Evolutionary conservation across 2,797 vertebrate genomes (phyloP).

Genomic region (Danio albolineatus): DNA sequence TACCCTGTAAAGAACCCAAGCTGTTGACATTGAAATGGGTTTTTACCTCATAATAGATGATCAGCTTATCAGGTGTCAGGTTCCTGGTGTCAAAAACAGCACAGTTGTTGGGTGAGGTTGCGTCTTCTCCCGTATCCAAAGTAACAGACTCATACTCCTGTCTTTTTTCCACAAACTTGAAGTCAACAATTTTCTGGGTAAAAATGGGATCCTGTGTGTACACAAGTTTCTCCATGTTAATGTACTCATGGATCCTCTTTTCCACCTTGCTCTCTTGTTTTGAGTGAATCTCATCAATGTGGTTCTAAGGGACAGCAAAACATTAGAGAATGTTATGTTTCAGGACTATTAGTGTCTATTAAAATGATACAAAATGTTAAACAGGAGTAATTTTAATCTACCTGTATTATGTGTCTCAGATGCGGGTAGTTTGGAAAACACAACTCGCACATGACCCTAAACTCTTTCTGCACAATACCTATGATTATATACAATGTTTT

Average conservation of each 20-base stretch:
- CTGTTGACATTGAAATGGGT: neutral
- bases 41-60: slow-evolving; percentile 60
- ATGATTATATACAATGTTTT: neutral
- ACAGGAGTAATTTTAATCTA: slow-evolving; percentile 33
- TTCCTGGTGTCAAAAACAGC: slow-evolving; percentile 54
- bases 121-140: slow-evolving; percentile 55
- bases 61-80: slow-evolving; percentile 57
- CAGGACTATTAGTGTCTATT: neutral
- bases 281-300: slow-evolving; percentile 60
- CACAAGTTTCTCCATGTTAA: slow-evolving; percentile 61
- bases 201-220: slow-evolving; percentile 62
- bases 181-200: slow-evolving; percentile 51
- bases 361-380: neutral
- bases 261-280: slow-evolving; percentile 58
- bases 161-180: slow-evolving; percentile 52
- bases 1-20: neutral
- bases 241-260: slow-evolving; percentile 57
- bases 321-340: neutral
- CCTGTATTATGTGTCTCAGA: slow-evolving; percentile 52
- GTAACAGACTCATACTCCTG: slow-evolving; percentile 47
- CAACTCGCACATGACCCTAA: slow-evolving; percentile 42
- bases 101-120: slow-evolving; percentile 52
- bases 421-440: slow-evolving; percentile 57
- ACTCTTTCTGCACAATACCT: slow-evolving; percentile 57
- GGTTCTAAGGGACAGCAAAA: slow-evolving; percentile 31